A percentile compares a stretch with the other conserved stretches of the same genome.
These are phyloP conservation scores for Pseudobourletiella spinata DNA, from an alignment of 1,140 invertebrate species.

Conservation along the genomic window DNA sequence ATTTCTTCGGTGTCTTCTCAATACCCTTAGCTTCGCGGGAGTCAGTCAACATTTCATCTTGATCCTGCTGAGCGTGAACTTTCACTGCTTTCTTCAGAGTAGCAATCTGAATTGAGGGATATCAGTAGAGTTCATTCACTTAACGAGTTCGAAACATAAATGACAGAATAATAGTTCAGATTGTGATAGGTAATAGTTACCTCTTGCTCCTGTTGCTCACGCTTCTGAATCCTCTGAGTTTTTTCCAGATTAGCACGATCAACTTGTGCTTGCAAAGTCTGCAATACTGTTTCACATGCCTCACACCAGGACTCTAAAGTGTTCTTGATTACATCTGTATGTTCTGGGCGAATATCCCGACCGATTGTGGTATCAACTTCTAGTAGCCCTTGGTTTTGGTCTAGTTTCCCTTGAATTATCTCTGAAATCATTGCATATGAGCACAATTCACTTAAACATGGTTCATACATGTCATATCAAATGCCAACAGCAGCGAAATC, in stretches of 20 bases:
- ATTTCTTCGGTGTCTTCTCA: slow-evolving; percentile 35
- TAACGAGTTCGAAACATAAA: too few relatives aligned
- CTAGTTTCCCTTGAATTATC: slow-evolving; percentile 91
- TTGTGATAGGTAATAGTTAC: too few relatives aligned
- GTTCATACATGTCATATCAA: too few relatives aligned
- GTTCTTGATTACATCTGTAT: slow-evolving; percentile 63
- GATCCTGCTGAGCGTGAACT: slow-evolving; percentile 54
- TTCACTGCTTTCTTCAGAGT: slow-evolving; percentile 76
- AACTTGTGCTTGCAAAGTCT: slow-evolving; percentile 83
- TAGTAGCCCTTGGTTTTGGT: slow-evolving; percentile 85
- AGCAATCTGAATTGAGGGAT: too few relatives aligned
- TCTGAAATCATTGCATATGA: too few relatives aligned
- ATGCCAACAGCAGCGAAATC: too few relatives aligned
- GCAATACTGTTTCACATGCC: slow-evolving; percentile 78
- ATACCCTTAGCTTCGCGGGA: slow-evolving; percentile 44
- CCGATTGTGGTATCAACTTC: slow-evolving; percentile 92
- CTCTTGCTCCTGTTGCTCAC: slow-evolving; percentile 75
- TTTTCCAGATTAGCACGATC: slow-evolving; percentile 76
- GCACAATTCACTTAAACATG: too few relatives aligned
- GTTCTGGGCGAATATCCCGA: slow-evolving; percentile 74
- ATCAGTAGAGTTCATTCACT: too few relatives aligned
- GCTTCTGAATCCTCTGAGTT: slow-evolving; percentile 65
- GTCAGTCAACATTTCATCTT: slow-evolving; percentile 52
- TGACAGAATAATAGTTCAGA: too few relatives aligned
- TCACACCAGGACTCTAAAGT: slow-evolving; percentile 84